These are phyloP conservation scores for Balanococcus diminutus DNA, from an alignment of 2,888 invertebrate genomes.

Conservation along the genomic window DNA sequence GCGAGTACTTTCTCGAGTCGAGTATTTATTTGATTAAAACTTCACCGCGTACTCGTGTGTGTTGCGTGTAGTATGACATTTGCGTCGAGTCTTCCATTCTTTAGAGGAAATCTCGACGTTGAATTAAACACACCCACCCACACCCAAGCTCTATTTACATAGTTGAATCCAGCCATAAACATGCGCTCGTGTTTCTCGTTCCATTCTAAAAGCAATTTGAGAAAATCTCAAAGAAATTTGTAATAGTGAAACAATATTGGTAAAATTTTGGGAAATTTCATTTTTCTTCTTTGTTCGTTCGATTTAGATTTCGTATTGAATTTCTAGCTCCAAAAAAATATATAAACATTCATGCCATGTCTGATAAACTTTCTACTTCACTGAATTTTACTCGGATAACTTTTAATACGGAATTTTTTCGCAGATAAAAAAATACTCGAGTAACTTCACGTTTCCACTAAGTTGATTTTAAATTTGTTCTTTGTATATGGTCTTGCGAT, in stretches of 20 bases:
- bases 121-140: not conserved
- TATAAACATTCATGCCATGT: too few relatives aligned
- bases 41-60: not conserved
- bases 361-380: too few relatives aligned
- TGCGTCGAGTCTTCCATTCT: not conserved
- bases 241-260: too few relatives aligned
- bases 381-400: not conserved
- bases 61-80: not conserved
- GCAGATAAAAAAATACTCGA: not conserved
- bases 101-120: not conserved
- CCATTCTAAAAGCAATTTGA: not conserved
- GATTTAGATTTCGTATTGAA: too few relatives aligned
- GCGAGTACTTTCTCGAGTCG: not conserved
- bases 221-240: not conserved
- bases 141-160: too few relatives aligned
- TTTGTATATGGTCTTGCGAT: not conserved
- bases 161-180: too few relatives aligned
- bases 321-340: too few relatives aligned
- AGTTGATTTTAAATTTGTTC: not conserved
- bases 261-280: too few relatives aligned
- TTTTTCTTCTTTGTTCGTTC: too few relatives aligned
- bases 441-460: not conserved
- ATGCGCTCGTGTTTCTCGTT: too few relatives aligned
- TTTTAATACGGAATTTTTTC: not conserved
- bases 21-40: slow-evolving; percentile 21